These are phyloP conservation scores for Agonopterix subpropinquella DNA, from an alignment of 2,888 invertebrate species.

Conservation along the genomic window DNA sequence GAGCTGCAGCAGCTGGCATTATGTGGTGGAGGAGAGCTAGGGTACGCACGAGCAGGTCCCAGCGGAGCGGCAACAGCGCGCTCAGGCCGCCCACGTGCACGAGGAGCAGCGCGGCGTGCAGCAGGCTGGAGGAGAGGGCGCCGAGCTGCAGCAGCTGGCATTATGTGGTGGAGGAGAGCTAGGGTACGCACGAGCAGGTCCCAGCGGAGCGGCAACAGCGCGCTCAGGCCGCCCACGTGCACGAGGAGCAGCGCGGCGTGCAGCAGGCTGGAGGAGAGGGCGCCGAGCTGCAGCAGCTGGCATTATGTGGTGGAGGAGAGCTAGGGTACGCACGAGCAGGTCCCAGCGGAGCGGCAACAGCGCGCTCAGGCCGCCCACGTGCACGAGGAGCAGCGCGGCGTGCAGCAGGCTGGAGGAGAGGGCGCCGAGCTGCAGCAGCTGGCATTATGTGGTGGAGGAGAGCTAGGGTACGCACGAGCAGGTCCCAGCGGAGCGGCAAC, in stretches of 20 bases:
- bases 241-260: too few relatives aligned
- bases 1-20: too few relatives aligned
- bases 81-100: conserved; percentile 55
- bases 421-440: too few relatives aligned
- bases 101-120: conserved; percentile 48
- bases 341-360: background rate
- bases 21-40: too few relatives aligned
- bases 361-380: background rate
- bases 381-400: too few relatives aligned
- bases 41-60: conserved; percentile 37
- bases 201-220: background rate
- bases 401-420: too few relatives aligned
- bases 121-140: conserved; percentile 53
- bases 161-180: conserved; percentile 11
- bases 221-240: background rate
- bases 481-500: conserved; percentile 60
- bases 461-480: conserved; percentile 24
- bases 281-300: too few relatives aligned
- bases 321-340: background rate
- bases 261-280: conserved; percentile 52
- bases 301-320: conserved; percentile 12
- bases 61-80: conserved; percentile 59
- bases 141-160: too few relatives aligned
- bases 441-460: too few relatives aligned
- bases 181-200: background rate